phyloP scores from a whole-genome alignment of 2,888 invertebrate genomes.

The Tolmerus cingulatus region DNA sequence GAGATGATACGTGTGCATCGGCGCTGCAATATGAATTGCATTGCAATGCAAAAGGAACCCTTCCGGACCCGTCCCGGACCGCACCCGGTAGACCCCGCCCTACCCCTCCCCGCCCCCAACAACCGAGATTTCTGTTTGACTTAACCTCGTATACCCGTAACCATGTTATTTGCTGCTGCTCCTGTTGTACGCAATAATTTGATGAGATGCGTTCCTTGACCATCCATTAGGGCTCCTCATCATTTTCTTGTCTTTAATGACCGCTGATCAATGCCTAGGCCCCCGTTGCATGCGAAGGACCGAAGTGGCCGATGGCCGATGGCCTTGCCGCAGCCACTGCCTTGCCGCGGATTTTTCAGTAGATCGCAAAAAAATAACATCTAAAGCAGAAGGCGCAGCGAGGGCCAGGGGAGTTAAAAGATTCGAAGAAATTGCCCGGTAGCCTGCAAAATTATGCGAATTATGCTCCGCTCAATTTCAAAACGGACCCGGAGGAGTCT shows the following conservation, averaged over 20 bases:
- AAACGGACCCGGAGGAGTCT: neutral
- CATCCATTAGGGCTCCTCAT: conserved; percentile 36
- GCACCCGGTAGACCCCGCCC: neutral
- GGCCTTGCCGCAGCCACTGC: conserved; percentile 12
- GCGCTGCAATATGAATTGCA: neutral
- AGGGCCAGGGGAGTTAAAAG: neutral
- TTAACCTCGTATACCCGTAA: conserved; percentile 27
- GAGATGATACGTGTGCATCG: conserved; percentile 25
- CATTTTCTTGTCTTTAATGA: conserved; percentile 40
- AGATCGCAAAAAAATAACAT: neutral
- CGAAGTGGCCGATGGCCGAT: conserved; percentile 29
- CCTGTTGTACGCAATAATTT: conserved; percentile 65
- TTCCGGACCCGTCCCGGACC: neutral
- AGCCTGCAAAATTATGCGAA: conserved; percentile 32
- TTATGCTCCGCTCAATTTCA: conserved; percentile 17
- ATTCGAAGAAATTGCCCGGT: conserved; percentile 16
- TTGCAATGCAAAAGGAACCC: neutral
- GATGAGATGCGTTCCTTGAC: conserved; percentile 49
- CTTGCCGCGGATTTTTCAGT: neutral
- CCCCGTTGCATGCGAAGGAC: conserved; percentile 15
- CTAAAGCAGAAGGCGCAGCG: neutral
- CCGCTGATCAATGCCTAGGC: conserved; percentile 33
- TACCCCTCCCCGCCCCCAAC: no score
- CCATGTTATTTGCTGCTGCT: conserved; percentile 54
- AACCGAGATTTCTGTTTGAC: conserved; percentile 26